Base-by-base conservation (phyloP, 2,888 invertebrate species). In the Brachypalpus laphriformis region DNA sequence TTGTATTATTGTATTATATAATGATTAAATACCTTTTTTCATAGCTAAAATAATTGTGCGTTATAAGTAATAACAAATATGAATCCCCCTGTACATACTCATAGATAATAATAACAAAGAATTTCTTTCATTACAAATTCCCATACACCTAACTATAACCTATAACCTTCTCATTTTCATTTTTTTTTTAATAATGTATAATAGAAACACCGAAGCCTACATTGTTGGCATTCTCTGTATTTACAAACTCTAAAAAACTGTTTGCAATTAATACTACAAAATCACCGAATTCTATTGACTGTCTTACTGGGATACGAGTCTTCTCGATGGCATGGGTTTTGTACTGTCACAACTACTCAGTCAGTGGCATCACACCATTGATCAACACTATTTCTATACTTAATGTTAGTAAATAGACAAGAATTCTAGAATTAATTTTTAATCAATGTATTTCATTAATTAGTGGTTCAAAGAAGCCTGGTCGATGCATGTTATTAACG, bases 401-500 rank as follows among this genome's bases (percentile, higher is more conserved):
- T 4, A 9, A 28, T 4, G 81, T 82, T 22, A 65, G 70, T 31
- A 14, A 6, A 31, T n/a, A 34, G 0, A 16, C 16, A n/a, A 0
- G 1, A 25, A n/a, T 7, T 28, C 11, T 11, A 42, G n/a, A 3
- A 51, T n/a, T 8, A 16, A 2, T 31, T 34, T 1, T 4, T 18
- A 31, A 28, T n/a, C n/a, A n/a, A n/a, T n/a, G n/a, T n/a, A 28
- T n/a, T 51, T 20, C 11, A 20, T 11, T 74, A 1, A 6, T n/a
- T 45, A 88, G 87, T 88, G 87, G 87, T n/a, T 20, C 1, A 31
- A 61, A 42, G 40, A 51, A 3, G 25, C 71, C 7, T 82, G 34
- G 54, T 72, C 87, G 4, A 83, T 87, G 87, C 28, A 75, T 7
- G 7, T 85, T 4, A 40, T 89, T 87, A 37, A 92, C 89, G 93